Evolutionary conservation across 1,140 invertebrate species (phyloP), one percentile per base, ranked within the genome.

Genomic region (Pomacea maculata): DNA sequence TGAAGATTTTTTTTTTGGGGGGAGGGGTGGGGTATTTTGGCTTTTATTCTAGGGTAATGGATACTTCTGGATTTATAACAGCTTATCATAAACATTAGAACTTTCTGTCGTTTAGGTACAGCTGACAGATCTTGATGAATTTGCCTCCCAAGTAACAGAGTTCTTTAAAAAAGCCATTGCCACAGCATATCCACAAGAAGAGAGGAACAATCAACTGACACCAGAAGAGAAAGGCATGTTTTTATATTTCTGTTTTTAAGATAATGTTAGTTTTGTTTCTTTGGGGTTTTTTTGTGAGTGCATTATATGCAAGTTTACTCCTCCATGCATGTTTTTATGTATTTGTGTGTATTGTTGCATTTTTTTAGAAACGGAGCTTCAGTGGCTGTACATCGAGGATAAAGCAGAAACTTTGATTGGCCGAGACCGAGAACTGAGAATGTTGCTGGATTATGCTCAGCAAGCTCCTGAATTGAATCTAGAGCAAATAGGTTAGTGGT

Each of bases 81-180:
- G 34, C 34, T 45, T 45, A 6, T 45, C 34, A 45, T 0, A 45
- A 45, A 45, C 6, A 45, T 45, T 45, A 45, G 34, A 45, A 45
- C 34, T 79, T 57, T 57, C 57, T 79, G 55, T 55, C 64, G 63
- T 73, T 85, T 75, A 90, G 88, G 87, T 89, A 34, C 82, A 85
- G 19, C 64, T 91, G 15, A 72, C 74, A 76, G 85, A 76, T 34
- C 80, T 90, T 25, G 88, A 90, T 45, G 80, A 85, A 29, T 91
- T 91, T 86, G 83, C 83, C 52, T 80, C 86, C 25, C 78, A 86
- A 79, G 85, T 87, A 65, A 73, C 87, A 29, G 68, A 82, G 10
- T 90, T 89, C 81, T 86, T 90, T 45, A 89, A 87, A 78, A 67
- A 74, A 61, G 83, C 86, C 45, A 90, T 90, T 52, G 75, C 84